Evolutionary conservation across 1,140 invertebrate species (phyloP).

Genomic region (Philopotamus ludificatus): DNA sequence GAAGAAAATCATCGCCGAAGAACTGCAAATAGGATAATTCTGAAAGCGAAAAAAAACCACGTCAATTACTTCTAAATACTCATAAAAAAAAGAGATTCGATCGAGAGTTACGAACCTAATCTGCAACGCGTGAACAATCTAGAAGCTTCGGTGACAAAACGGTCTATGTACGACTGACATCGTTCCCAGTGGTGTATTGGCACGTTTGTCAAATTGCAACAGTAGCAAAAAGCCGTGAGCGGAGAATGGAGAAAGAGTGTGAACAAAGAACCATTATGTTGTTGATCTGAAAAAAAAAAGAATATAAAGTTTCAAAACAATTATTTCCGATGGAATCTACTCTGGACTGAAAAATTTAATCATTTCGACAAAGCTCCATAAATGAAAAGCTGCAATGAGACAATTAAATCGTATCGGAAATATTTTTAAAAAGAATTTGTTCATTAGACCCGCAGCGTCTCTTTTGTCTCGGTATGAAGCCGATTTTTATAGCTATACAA

Average conservation of each 20-base stretch:
- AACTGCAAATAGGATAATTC: constrained; percentile 82
- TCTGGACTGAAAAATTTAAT: too few species aligned
- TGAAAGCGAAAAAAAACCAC: too few species aligned
- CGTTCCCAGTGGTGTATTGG: constrained; percentile 87
- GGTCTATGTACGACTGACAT: constrained; percentile 83
- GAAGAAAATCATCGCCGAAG: constrained; percentile 91
- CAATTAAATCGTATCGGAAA: too few species aligned
- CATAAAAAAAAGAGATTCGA: not conserved
- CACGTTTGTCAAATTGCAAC: constrained; percentile 85
- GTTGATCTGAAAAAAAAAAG: constrained; percentile 75
- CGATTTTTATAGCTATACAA: too few species aligned
- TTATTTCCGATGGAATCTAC: too few species aligned
- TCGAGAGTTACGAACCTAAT: constrained; percentile 79
- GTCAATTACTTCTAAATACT: too few species aligned
- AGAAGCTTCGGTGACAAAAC: constrained; percentile 87
- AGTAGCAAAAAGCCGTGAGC: constrained; percentile 88
- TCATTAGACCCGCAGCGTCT: too few species aligned
- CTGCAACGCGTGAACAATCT: constrained; percentile 78
- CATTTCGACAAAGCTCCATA: too few species aligned
- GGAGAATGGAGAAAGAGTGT: constrained; percentile 94
- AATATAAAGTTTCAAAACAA: too few species aligned
- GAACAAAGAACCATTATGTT: constrained; percentile 90
- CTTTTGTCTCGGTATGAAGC: too few species aligned
- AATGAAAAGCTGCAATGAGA: too few species aligned
- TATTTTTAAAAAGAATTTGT: too few species aligned